Conservation (phyloP, 1,140 invertebrate species). For the Popillia japonica region DNA sequence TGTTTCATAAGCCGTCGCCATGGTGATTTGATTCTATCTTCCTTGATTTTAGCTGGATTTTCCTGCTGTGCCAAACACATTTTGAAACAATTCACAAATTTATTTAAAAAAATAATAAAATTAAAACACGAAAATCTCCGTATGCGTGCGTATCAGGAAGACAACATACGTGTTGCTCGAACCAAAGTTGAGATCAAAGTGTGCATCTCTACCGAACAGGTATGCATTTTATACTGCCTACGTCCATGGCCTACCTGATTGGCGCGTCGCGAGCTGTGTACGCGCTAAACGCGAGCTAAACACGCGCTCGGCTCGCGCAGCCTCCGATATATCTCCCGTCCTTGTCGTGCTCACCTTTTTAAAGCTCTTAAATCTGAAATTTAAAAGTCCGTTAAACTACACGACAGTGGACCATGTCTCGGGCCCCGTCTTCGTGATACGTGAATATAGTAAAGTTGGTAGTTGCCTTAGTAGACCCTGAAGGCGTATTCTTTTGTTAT, state of each 20-base stretch:
- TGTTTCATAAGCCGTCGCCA: constrained; percentile 37
- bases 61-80: constrained; percentile 29
- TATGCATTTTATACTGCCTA: constrained; percentile 48
- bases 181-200: constrained; percentile 44
- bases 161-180: constrained; percentile 36
- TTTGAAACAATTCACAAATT: not conserved
- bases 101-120: constrained; percentile 9
- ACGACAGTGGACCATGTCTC: not conserved
- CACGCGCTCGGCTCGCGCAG: constrained; percentile 50
- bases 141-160: not conserved
- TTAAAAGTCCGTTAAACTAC: not conserved
- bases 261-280: constrained; percentile 28
- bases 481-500: constrained; percentile 1
- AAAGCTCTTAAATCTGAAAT: constrained; percentile 18
- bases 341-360: constrained; percentile 25
- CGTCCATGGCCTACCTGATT: constrained; percentile 43
- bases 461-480: not conserved
- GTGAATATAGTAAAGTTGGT: not conserved
- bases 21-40: constrained; percentile 8
- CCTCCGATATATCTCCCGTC: not conserved
- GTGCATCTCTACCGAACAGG: constrained; percentile 43
- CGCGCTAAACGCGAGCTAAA: constrained; percentile 50
- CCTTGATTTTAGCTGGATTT: not conserved
- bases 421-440: not conserved
- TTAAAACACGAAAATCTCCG: not conserved